Conservation (phyloP, 2,888 invertebrate species). For the Cryptus viduatorius region DNA sequence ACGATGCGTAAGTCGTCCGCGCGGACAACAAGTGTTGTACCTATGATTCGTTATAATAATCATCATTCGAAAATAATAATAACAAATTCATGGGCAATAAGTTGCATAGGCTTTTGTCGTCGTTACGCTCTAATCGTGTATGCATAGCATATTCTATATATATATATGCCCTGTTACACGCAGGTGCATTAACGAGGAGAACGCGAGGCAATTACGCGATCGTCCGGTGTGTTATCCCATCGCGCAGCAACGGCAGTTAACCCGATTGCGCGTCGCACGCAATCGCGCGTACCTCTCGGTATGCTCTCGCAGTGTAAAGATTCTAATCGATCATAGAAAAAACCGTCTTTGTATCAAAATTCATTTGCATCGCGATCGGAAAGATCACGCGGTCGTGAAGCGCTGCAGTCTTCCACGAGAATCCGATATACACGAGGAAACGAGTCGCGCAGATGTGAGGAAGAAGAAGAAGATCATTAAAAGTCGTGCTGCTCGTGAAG, state of each 20-base stretch:
- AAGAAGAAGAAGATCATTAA: conserved; percentile 40
- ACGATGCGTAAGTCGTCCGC: conserved; percentile 44
- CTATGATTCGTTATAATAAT: conserved; percentile 16
- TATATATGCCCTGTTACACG: conserved; percentile 6
- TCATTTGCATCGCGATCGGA: background rate
- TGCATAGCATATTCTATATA: background rate
- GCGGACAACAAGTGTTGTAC: conserved; percentile 13
- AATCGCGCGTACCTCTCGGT: background rate
- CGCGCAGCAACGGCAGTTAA: conserved; percentile 5
- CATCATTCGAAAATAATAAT: conserved; percentile 27
- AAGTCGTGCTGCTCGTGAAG: conserved; percentile 11
- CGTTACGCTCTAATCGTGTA: conserved; percentile 27
- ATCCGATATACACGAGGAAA: background rate
- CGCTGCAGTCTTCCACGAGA: background rate
- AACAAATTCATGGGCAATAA: conserved; percentile 31
- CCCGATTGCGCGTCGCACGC: conserved; percentile 13
- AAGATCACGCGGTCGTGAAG: background rate
- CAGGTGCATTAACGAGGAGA: conserved; percentile 43
- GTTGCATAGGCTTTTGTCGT: conserved; percentile 17
- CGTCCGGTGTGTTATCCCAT: conserved; percentile 44
- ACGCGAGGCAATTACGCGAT: conserved; percentile 39
- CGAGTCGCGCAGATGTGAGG: background rate
- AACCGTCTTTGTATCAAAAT: background rate
- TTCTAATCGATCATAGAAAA: conserved; percentile 1
- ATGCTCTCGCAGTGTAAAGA: background rate